Evolutionary conservation across 1,140 invertebrate species (phyloP).

Genomic region (Brachionus rubens): DNA sequence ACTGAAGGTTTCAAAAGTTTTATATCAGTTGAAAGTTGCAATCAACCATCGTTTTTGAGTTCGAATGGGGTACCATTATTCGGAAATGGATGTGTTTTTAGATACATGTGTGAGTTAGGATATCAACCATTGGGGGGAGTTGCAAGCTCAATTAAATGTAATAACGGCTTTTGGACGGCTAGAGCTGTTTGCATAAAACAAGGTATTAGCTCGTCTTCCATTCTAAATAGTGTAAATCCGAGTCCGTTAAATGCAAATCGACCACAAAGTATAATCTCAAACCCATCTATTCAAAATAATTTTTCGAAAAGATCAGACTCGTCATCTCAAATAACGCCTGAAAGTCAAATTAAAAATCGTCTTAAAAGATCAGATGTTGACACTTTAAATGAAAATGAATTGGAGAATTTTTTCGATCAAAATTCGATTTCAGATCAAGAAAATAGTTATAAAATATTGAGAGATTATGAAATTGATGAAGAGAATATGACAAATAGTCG

Average conservation of each 20-base stretch:
- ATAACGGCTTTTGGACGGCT: constrained; percentile 39
- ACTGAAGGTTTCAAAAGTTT: constrained; percentile 43
- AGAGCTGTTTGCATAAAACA: constrained; percentile 46
- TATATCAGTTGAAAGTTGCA: constrained; percentile 41
- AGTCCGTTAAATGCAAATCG: neutral
- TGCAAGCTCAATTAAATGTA: constrained; percentile 3
- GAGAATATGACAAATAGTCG: no score
- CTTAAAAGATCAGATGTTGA: neutral
- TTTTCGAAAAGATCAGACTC: neutral
- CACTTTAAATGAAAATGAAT: no score
- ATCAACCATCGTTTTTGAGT: constrained; percentile 26
- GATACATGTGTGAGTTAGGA: constrained; percentile 41
- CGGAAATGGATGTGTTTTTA: constrained; percentile 41
- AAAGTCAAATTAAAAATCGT: neutral
- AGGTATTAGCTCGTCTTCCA: neutral
- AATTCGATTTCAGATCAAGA: no score
- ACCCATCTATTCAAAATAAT: neutral
- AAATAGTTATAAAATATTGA: no score
- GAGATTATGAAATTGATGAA: no score
- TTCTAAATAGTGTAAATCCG: neutral
- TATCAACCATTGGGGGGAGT: constrained; percentile 23
- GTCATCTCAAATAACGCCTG: neutral
- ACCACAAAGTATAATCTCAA: neutral
- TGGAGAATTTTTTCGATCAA: no score
- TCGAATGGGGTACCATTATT: constrained; percentile 24